Evolutionary conservation across 2,113 vertebrate genomes (phyloP).

Genomic region (Anoura caudifer): DNA sequence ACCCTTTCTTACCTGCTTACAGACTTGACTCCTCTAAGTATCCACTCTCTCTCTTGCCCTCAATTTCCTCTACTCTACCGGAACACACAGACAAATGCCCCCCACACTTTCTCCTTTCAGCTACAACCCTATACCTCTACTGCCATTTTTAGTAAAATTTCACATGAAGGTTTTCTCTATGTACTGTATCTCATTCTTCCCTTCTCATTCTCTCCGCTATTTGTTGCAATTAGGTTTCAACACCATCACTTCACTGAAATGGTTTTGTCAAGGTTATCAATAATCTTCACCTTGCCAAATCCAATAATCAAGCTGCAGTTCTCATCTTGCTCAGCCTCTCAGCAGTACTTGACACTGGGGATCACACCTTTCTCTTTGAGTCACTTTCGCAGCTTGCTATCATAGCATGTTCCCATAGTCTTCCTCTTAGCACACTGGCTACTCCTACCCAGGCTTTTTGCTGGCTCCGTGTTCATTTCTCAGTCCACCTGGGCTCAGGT

Average conservation of each 20-base stretch:
- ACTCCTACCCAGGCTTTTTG: background rate
- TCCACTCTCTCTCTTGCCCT: background rate
- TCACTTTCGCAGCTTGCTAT: background rate
- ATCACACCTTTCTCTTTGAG: background rate
- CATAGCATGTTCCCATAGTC: background rate
- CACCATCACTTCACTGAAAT: background rate
- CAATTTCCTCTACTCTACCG: constrained; percentile 4
- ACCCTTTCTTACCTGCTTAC: background rate
- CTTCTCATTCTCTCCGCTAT: background rate
- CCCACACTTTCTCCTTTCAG: background rate
- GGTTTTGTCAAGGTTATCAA: background rate
- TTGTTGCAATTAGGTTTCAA: background rate
- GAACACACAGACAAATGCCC: background rate
- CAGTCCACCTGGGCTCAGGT: background rate
- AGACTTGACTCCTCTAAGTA: background rate
- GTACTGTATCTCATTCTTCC: background rate
- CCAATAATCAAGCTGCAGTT: background rate
- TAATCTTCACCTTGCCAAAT: background rate
- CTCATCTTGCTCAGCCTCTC: background rate
- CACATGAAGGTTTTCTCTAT: background rate
- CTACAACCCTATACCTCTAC: background rate
- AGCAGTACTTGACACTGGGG: background rate
- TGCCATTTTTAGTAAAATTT: constrained; percentile 2
- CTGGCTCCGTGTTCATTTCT: background rate
- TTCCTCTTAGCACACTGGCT: background rate